Conservation (phyloP, 2,888 invertebrate genomes). For the Oscheius sp. region DNA sequence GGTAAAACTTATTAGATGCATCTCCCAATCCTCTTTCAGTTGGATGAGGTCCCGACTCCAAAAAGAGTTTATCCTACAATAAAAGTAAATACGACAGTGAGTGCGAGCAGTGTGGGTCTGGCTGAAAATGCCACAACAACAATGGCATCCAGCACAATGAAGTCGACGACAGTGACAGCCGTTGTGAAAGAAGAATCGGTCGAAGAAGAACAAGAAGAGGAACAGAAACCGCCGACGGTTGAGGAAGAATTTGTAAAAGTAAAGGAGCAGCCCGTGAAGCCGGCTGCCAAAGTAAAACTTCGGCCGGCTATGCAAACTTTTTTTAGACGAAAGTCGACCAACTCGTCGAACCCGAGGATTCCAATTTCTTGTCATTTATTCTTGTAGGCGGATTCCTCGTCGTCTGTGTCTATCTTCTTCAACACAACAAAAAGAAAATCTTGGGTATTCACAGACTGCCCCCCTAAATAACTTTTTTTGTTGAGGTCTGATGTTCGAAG, state of each 20-base stretch:
- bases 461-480: background rate
- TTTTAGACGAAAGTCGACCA: constrained; percentile 3
- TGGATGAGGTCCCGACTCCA: background rate
- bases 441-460: constrained; percentile 37
- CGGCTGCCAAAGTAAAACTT: background rate
- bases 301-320: background rate
- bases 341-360: constrained; percentile 30
- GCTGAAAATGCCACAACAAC: background rate
- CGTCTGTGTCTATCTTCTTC: constrained; percentile 45
- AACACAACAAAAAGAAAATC: constrained; percentile 58
- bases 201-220: constrained; percentile 1
- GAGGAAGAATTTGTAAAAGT: constrained; percentile 20
- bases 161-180: background rate
- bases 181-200: background rate
- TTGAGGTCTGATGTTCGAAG: constrained; percentile 57
- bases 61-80: background rate
- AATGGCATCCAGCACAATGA: background rate
- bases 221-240: constrained; percentile 5
- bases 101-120: background rate
- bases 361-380: constrained; percentile 29
- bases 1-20: background rate
- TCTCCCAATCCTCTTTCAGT: no score
- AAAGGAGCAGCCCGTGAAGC: background rate
- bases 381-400: constrained; percentile 29
- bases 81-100: background rate